phyloP scores from a whole-genome alignment of 2,888 invertebrate species.

The Fragum whitleyi region DNA sequence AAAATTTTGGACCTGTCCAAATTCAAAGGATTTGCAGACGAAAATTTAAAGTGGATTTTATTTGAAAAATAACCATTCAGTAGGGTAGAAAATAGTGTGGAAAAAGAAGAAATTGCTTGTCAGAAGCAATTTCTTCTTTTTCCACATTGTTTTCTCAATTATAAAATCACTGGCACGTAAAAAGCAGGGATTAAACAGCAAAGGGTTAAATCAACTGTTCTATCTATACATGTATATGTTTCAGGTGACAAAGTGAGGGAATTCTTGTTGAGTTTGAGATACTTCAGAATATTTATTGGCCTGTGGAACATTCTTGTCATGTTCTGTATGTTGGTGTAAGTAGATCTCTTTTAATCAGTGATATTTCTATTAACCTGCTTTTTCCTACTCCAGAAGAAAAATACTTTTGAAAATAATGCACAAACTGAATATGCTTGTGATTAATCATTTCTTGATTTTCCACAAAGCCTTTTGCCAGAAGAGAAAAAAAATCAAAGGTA shows the following conservation, averaged over 20 bases:
- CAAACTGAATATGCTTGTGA: not conserved
- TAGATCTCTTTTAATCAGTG: constrained; percentile 48
- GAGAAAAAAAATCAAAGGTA: not conserved
- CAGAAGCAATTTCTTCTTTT: too few relatives aligned
- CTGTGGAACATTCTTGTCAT: constrained; percentile 86
- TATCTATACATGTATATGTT: constrained; percentile 34
- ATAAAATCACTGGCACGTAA: too few relatives aligned
- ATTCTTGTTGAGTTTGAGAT: constrained; percentile 84
- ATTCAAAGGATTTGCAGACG: too few relatives aligned
- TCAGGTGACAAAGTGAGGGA: constrained; percentile 85
- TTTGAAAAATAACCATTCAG: too few relatives aligned
- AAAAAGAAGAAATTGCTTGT: too few relatives aligned
- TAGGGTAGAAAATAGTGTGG: too few relatives aligned
- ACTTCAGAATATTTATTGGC: constrained; percentile 85
- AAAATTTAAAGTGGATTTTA: too few relatives aligned
- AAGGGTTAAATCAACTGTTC: too few relatives aligned
- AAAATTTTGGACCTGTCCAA: too few relatives aligned
- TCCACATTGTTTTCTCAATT: too few relatives aligned
- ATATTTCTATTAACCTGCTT: too few relatives aligned
- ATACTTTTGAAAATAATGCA: not conserved
- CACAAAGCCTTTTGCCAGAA: not conserved
- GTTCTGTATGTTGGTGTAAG: constrained; percentile 86
- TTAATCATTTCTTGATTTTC: not conserved
- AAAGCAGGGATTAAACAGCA: too few relatives aligned
- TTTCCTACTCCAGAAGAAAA: not conserved